Percentiles rank a stretch among this genome's conserved stretches.
Conservation (phyloP, 2,888 invertebrate species). For the Clusia tigrina region DNA sequence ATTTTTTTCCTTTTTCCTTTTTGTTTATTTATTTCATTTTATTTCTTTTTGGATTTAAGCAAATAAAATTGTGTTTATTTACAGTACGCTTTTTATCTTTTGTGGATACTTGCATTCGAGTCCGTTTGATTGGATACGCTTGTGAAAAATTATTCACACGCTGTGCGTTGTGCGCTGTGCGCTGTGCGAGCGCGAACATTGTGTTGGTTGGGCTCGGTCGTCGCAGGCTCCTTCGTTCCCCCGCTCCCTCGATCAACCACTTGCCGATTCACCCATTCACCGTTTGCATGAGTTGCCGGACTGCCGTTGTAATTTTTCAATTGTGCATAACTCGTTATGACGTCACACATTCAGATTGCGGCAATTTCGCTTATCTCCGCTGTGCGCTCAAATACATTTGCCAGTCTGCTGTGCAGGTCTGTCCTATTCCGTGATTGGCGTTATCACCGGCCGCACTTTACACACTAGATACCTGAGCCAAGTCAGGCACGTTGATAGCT, state of each 20-base stretch:
- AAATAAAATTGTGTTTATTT: neutral
- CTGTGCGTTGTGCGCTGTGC: neutral
- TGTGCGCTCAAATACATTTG: neutral
- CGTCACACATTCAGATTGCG: neutral
- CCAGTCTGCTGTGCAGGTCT: neutral
- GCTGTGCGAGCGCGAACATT: neutral
- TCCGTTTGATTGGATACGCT: neutral
- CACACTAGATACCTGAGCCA: neutral
- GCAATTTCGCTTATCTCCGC: slow-evolving; percentile 2
- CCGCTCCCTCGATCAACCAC: too few relatives aligned
- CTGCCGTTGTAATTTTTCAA: slow-evolving; percentile 1
- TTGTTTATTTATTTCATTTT: too few relatives aligned
- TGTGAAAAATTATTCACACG: slow-evolving; percentile 1
- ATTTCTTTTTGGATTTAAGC: neutral
- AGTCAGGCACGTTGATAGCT: too few relatives aligned
- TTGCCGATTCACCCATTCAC: too few relatives aligned
- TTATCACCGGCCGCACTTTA: neutral
- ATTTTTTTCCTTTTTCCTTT: too few relatives aligned
- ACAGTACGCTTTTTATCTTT: neutral
- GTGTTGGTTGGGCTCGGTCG: neutral
- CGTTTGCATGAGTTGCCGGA: too few relatives aligned
- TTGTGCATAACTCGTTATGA: slow-evolving; percentile 4
- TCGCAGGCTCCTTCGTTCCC: too few relatives aligned
- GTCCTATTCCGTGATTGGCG: neutral
- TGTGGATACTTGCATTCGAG: neutral